Conservation (phyloP, 2,797 vertebrate species). For the Mormyrus hasselquistii region DNA sequence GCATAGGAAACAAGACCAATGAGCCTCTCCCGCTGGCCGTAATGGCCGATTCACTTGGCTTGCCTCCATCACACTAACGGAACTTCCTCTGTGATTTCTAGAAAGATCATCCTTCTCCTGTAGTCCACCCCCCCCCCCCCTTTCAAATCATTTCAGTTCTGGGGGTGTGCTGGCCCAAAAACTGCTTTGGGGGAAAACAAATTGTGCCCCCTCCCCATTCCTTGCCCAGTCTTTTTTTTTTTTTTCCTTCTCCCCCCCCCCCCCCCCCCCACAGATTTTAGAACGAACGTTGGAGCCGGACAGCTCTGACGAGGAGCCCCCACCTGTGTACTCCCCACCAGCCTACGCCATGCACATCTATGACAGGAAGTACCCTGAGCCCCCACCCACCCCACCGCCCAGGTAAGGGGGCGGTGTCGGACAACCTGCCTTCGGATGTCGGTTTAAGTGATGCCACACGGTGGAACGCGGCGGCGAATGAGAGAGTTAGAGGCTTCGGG, state of each 20-base stretch:
- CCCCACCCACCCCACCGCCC: conserved; percentile 74
- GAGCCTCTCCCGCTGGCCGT: neutral
- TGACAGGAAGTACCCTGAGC: conserved; percentile 69
- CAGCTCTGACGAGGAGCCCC: conserved; percentile 93
- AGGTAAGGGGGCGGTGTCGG: conserved; percentile 56
- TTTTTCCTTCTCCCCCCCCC: neutral
- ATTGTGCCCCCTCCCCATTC: neutral
- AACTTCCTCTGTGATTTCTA: neutral
- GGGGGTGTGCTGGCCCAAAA: conserved; percentile 48
- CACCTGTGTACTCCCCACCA: conserved; percentile 89
- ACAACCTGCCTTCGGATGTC: neutral
- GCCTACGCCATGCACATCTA: conserved; percentile 79
- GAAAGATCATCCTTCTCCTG: neutral
- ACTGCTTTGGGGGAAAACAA: conserved; percentile 43
- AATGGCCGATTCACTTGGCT: neutral
- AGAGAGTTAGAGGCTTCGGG: neutral
- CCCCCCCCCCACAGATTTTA: neutral
- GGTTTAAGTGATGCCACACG: neutral
- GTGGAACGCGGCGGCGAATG: neutral
- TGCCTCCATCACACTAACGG: neutral
- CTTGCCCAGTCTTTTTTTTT: neutral
- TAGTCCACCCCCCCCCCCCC: neutral
- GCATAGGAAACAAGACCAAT: neutral
- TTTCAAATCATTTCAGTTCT: conserved; percentile 34
- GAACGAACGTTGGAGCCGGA: conserved; percentile 84